These are phyloP conservation scores for Girardinus metallicus DNA, from an alignment of 2,797 vertebrate species.

Conservation along the genomic window DNA sequence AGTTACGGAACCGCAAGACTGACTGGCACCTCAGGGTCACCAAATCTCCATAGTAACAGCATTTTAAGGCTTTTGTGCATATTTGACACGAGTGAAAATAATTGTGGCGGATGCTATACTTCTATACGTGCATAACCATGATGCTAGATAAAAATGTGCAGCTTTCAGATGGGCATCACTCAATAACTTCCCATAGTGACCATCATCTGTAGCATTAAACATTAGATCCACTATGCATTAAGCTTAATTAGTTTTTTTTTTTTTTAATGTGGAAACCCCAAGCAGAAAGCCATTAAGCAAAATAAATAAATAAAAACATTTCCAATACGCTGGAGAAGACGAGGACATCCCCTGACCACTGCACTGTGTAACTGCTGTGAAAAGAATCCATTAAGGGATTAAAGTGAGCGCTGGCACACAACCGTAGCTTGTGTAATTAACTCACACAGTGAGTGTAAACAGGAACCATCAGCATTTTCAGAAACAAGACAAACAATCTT, in stretches of 20 bases:
- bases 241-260: background rate
- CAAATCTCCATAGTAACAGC: background rate
- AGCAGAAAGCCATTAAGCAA: background rate
- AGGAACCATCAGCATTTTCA: background rate
- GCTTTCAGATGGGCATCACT: background rate
- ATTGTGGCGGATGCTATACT: background rate
- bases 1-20: background rate
- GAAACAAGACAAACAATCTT: background rate
- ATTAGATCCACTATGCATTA: background rate
- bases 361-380: slow-evolving; percentile 2
- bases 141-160: background rate
- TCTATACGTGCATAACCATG: background rate
- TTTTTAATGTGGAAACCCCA: background rate
- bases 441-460: background rate
- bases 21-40: background rate
- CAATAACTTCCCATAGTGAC: background rate
- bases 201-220: background rate
- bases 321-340: background rate
- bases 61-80: background rate
- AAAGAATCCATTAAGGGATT: slow-evolving; percentile 13
- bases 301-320: background rate
- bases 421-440: background rate
- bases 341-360: slow-evolving; percentile 5
- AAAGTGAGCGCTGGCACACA: slow-evolving; percentile 5
- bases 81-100: background rate